Percentiles rank a stretch among this genome's conserved stretches.
Evolutionary conservation across 2,113 vertebrate genomes (phyloP).

Genomic region (Aplodontia rufa): DNA sequence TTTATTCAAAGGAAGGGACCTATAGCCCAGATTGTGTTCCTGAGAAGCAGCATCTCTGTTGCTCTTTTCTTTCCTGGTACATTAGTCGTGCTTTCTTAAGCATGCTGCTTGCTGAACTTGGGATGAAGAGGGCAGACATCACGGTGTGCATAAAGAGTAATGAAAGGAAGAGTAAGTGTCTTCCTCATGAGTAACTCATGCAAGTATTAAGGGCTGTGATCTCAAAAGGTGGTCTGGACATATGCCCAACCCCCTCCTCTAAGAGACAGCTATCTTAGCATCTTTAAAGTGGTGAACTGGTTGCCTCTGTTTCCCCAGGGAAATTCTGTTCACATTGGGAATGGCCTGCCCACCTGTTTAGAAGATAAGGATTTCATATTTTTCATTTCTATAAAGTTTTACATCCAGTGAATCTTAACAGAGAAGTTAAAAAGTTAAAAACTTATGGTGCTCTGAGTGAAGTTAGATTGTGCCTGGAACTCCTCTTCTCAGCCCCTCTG

Average conservation of each 20-base stretch:
- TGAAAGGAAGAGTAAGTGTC: constrained; percentile 42
- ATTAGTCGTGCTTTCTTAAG: constrained; percentile 73
- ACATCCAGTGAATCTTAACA: not conserved
- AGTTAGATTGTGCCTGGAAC: not conserved
- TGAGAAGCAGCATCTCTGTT: not conserved
- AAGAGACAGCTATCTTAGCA: not conserved
- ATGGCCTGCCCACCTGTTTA: not conserved
- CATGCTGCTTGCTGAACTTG: constrained; percentile 55
- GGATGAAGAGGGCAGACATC: constrained; percentile 47
- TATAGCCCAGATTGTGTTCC: not conserved
- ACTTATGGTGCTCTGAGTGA: not conserved
- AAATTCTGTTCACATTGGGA: not conserved
- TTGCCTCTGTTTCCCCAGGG: not conserved
- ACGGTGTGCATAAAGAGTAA: not conserved
- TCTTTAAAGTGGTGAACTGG: not conserved
- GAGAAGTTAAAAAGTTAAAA: not conserved
- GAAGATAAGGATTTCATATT: not conserved
- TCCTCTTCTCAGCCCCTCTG: not conserved
- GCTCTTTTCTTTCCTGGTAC: constrained; percentile 55
- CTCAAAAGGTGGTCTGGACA: not conserved
- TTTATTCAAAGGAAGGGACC: constrained; percentile 59
- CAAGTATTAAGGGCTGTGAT: not conserved
- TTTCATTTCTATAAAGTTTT: not conserved
- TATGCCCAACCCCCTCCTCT: not conserved
- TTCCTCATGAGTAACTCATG: constrained; percentile 1